A percentile compares a stretch with the other conserved stretches of the same genome.
These are phyloP conservation scores for Panurus biarmicus DNA, from an alignment of 2,113 vertebrate genomes.

Conservation along the genomic window DNA sequence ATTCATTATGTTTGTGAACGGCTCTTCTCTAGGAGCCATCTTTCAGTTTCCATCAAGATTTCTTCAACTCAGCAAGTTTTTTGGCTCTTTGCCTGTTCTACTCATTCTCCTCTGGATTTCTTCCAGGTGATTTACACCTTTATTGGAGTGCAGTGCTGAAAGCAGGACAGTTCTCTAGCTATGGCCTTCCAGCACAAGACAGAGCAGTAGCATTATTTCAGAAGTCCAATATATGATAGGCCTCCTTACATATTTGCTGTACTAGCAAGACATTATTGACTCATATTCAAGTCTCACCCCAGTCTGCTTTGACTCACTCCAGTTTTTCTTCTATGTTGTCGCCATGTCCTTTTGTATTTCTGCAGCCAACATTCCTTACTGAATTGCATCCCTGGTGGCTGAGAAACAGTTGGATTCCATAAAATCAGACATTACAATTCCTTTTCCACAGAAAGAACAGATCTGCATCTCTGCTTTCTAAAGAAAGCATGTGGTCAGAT, in stretches of 20 bases:
- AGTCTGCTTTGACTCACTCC: not conserved
- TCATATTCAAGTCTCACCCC: not conserved
- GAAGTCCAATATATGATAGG: not conserved
- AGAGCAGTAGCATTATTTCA: not conserved
- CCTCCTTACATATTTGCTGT: not conserved
- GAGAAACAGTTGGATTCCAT: not conserved
- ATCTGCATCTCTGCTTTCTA: not conserved
- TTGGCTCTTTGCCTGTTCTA: not conserved
- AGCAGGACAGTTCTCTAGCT: not conserved
- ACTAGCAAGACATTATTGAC: not conserved
- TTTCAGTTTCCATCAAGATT: not conserved
- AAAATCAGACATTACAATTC: not conserved
- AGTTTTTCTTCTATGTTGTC: not conserved
- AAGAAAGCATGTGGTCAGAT: not conserved
- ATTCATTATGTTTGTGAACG: not conserved
- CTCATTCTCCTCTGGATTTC: not conserved
- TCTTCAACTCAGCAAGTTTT: not conserved
- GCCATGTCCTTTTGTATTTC: not conserved
- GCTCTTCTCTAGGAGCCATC: not conserved
- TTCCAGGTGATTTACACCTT: not conserved
- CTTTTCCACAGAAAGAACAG: not conserved
- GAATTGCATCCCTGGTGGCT: not conserved
- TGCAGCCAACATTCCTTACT: not conserved
- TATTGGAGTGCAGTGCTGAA: not conserved
- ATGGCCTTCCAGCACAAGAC: not conserved